phyloP scores from a whole-genome alignment of 2,888 invertebrate species.

The Lydus trimaculatus region DNA sequence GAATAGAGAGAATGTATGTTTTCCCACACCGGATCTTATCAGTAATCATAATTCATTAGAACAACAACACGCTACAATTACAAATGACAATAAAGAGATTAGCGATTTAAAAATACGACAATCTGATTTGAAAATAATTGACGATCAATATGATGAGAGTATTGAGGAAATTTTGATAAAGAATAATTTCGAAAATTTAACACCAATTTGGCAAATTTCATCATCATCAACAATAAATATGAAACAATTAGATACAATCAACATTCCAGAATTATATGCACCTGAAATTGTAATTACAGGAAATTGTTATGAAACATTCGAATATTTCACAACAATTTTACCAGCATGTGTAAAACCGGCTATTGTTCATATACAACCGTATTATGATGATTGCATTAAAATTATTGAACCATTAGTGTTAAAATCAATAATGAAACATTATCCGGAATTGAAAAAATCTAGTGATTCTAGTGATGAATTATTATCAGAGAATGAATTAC shows the following conservation, averaged over 20 bases:
- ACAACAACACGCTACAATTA: conserved; percentile 46
- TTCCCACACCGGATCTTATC: conserved; percentile 66
- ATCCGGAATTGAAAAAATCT: conserved; percentile 12
- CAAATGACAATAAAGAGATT: conserved; percentile 10
- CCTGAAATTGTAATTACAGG: conserved; percentile 43
- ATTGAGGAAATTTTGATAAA: neutral
- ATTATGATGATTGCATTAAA: conserved; percentile 36
- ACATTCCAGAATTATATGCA: conserved; percentile 46
- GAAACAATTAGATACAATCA: conserved; percentile 32
- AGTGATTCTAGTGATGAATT: conserved; percentile 28
- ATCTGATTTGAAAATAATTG: neutral
- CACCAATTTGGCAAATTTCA: conserved; percentile 12
- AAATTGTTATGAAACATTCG: conserved; percentile 28
- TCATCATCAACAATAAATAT: conserved; percentile 23
- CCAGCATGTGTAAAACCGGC: conserved; percentile 33
- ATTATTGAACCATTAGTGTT: conserved; percentile 45
- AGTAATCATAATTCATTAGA: conserved; percentile 66
- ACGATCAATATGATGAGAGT: neutral
- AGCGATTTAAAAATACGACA: neutral
- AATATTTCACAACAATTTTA: conserved; percentile 37
- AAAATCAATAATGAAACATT: conserved; percentile 49
- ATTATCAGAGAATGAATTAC: conserved; percentile 28
- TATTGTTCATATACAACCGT: conserved; percentile 26
- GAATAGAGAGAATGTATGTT: conserved; percentile 52
- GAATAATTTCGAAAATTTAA: neutral